Conservation (phyloP, 2,888 invertebrate genomes). For the Drosophila lutescens region DNA sequence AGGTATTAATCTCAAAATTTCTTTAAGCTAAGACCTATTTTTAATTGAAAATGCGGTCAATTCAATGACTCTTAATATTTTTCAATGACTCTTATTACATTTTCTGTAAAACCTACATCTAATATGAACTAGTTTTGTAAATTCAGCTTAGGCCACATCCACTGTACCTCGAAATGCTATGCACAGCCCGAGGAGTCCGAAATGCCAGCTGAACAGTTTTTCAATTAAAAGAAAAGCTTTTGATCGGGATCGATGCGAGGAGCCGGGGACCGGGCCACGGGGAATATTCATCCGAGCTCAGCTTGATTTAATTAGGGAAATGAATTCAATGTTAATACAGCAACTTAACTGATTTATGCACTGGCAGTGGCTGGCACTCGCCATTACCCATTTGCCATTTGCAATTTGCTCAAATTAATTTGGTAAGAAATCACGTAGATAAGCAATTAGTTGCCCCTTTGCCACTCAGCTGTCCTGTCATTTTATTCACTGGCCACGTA, state of each 20-base stretch:
- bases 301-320: slow-evolving; percentile 77
- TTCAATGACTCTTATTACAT: too few relatives aligned
- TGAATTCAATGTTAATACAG: slow-evolving; percentile 80
- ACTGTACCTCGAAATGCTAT: slow-evolving; percentile 11
- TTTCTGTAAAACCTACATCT: too few relatives aligned
- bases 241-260: slow-evolving; percentile 1
- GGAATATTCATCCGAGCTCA: slow-evolving; percentile 16
- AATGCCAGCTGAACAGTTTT: slow-evolving; percentile 51
- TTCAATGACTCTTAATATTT: too few relatives aligned
- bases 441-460: slow-evolving; percentile 72
- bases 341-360: slow-evolving; percentile 75
- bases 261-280: background rate
- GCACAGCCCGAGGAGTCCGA: slow-evolving; percentile 5
- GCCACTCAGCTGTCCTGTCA: slow-evolving; percentile 19
- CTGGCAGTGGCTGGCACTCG: slow-evolving; percentile 11
- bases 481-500: slow-evolving; percentile 68
- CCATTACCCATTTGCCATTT: slow-evolving; percentile 49
- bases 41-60: too few relatives aligned
- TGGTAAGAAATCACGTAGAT: slow-evolving; percentile 83
- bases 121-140: too few relatives aligned
- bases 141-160: background rate
- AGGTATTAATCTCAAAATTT: too few relatives aligned
- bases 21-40: too few relatives aligned
- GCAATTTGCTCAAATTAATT: slow-evolving; percentile 82
- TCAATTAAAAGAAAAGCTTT: slow-evolving; percentile 75